Percentiles rank a stretch among this genome's conserved stretches.
Evolutionary conservation across 2,113 vertebrate species (phyloP).

Genomic region (Formicarius rufipectus): DNA sequence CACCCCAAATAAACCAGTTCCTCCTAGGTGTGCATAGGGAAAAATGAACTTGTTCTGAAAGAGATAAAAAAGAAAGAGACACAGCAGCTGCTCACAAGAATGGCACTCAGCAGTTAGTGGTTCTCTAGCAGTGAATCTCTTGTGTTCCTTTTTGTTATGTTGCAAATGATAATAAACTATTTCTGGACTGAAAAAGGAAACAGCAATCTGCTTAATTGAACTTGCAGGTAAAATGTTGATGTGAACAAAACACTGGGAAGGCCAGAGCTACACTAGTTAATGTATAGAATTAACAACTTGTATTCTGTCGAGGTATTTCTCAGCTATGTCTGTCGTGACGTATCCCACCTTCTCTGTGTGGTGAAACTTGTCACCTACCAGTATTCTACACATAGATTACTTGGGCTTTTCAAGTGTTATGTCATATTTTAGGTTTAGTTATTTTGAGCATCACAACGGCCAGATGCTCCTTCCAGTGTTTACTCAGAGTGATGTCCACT

Average conservation of each 20-base stretch:
- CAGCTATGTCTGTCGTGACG: not conserved
- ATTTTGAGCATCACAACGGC: not conserved
- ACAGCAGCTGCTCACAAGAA: not conserved
- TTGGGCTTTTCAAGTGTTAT: not conserved
- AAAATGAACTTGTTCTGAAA: not conserved
- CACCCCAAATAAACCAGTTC: not conserved
- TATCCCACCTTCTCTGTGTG: not conserved
- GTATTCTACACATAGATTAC: not conserved
- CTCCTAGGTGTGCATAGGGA: not conserved
- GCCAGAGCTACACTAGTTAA: not conserved
- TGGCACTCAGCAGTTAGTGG: not conserved
- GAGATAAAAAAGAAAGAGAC: no score
- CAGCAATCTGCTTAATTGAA: not conserved
- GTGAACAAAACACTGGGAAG: not conserved
- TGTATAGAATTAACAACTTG: not conserved
- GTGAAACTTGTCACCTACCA: not conserved
- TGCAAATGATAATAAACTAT: not conserved
- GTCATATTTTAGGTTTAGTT: not conserved
- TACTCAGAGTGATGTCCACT: not conserved
- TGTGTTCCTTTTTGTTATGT: not conserved
- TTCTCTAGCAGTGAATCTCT: not conserved
- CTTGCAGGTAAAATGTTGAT: not conserved
- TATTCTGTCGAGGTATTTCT: not conserved
- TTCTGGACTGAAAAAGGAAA: not conserved
- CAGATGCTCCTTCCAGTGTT: not conserved